Percentiles rank a stretch among this genome's conserved stretches.
These are phyloP conservation scores for Creontiades dilutus DNA, from an alignment of 2,888 invertebrate species.

Conservation along the genomic window DNA sequence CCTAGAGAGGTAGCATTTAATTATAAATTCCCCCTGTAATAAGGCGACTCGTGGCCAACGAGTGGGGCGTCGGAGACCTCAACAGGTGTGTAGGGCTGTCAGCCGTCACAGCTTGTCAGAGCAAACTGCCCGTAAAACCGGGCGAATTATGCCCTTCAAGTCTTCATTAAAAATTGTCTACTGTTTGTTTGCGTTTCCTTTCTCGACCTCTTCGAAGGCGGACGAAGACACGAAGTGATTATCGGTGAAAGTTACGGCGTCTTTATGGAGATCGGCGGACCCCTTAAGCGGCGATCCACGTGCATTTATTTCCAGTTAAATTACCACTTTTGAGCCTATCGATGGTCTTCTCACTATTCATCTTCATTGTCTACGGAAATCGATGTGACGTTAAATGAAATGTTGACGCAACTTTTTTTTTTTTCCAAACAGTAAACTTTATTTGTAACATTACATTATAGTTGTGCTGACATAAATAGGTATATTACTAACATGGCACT, in stretches of 20 bases:
- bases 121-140: not conserved
- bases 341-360: too few relatives aligned
- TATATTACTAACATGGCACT: too few relatives aligned
- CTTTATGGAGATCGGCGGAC: not conserved
- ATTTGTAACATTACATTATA: too few relatives aligned
- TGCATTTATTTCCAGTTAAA: not conserved
- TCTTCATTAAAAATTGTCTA: not conserved
- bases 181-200: constrained; percentile 24
- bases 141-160: not conserved
- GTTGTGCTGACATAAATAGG: too few relatives aligned
- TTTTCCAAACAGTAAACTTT: too few relatives aligned
- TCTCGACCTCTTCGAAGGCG: not conserved
- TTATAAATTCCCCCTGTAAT: not conserved
- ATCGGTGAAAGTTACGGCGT: not conserved
- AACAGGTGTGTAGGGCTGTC: not conserved
- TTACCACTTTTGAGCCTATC: too few relatives aligned
- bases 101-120: constrained; percentile 8
- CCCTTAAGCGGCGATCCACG: constrained; percentile 2
- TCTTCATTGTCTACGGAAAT: too few relatives aligned
- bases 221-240: not conserved
- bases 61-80: not conserved
- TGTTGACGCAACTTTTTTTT: too few relatives aligned
- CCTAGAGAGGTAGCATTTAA: too few relatives aligned
- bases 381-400: too few relatives aligned
- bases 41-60: not conserved